Evolutionary conservation across 2,113 vertebrate species (phyloP), one percentile per base, ranked within the genome.

Genomic region (Sprattus sprattus): DNA sequence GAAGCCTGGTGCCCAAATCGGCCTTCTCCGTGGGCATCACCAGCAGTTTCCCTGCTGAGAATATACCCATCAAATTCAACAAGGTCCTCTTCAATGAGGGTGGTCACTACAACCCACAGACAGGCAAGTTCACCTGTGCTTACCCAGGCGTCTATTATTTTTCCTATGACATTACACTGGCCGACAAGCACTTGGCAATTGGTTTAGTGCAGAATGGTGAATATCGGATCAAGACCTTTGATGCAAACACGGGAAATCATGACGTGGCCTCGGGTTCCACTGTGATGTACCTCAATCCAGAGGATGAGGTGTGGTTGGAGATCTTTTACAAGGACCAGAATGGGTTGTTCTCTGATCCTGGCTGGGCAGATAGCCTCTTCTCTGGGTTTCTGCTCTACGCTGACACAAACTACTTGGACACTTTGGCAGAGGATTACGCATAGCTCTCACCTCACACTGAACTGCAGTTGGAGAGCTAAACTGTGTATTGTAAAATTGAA

Each of bases 251-350:
- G 0, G 98, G 98, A 45, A 99, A 99, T 92, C 98, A 99, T 0
- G 98, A 99, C 0, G 97, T 99, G 60, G 97, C 98, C 2, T 99
- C 98, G 0, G 98, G 97, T 7, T 98, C 98, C 82, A 98, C 97
- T 0, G 95, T 97, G 81, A 96, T 99, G 90, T 97, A 96, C 85
- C 95, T 99, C 83, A 97, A 98, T 90, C 96, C 98, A 47, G 98
- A 99, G 86, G 98, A 99, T 0, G 97, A 99, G 91, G 98, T 99
- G 32, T 99, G 98, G 98, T 93, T 99, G 92, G 97, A 99, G 90
- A 99, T 99, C 91, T 99, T 99, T 93, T 99, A 95, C 87, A 89
- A 93, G 0, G 98, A 99, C 91, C 98, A 99, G 90, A 99, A 99
- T 0, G 98, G 98, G 64, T 95, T 99, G 87, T 99, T 99, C 93